Evolutionary conservation across 2,888 invertebrate genomes (phyloP), one percentile per base, ranked within the genome.

Genomic region (Plagodis pulveraria): DNA sequence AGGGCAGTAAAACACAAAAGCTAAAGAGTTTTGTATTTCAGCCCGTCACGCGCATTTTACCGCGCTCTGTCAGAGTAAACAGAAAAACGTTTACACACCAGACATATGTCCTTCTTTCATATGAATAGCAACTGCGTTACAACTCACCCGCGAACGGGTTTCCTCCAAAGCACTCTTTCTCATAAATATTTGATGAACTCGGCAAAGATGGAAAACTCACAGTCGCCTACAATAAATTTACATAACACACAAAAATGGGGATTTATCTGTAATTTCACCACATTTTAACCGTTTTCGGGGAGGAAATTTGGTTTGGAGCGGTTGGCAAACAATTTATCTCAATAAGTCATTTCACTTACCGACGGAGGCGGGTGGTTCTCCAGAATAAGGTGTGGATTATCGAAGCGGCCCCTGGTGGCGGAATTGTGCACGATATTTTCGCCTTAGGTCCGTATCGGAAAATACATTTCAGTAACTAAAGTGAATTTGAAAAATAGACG

Each of bases 291-390:
- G 62, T 57, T 65, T 66, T 63, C 66, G 65, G 66, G 55, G 67
- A 66, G 69, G 72, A 70, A 76, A 79, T 81, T 77, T 69, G 73
- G 74, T 77, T 73, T 75, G 66, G 71, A 81, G 79, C 70, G 76
- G 67, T 81, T 63, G 62, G 76, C 74, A 82, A 81, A 83, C 76
- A 78, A 74, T 78, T 78, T 75, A 77, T 81, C 74, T 73, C 78
- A 77, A 79, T 77, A 82, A 81, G 76, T 80, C 73, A 81, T 80
- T 79, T 74, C 73, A 76, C 66, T 77, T 72, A 69, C 71, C 60
- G 57, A 56, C 47, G 56, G 59, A 43, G 49, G 56, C 58, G 63
- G 62, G 50, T 9, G 51, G 56, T 47, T 58, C 56, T 56, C 65
- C 67, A 58, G 64, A 69, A 65, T 68, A 67, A 65, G 66, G 56